Evolutionary conservation across 2,888 invertebrate species (phyloP), one percentile per base, ranked within the genome.

Genomic region (Aphidoletes aphidimyza): DNA sequence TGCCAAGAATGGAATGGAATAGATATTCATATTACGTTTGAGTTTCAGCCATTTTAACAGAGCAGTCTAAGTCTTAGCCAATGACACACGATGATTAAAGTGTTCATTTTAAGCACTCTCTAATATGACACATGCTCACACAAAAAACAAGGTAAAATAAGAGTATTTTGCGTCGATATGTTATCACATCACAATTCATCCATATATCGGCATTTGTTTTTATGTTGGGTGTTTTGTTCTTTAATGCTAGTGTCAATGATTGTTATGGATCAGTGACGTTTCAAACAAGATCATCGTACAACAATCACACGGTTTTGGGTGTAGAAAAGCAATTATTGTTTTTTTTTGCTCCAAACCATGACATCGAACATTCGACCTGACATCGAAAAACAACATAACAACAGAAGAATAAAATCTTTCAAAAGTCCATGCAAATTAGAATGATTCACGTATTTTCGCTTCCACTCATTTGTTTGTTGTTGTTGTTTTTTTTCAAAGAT

Each of bases 401-500:
- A 54, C n/a, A 54, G 22, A 54, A 26, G 3, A 54, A 69, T 30
- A 69, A 5, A 30, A 30, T 14, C 14, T 69, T 14, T 69, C 30
- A 69, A 30, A 69, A 30, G 69, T 34, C n/a, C 69, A 69, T 69
- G 69, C 69, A 69, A 69, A 69, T 69, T 69, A 30, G 69, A 69
- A 69, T 30, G 34, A 69, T 30, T 69, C 30, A 69, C 14, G 30
- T 26, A 3, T 30, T 69, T n/a, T n/a, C n/a, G n/a, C n/a, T n/a
- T n/a, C n/a, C n/a, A n/a, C n/a, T n/a, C n/a, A n/a, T n/a, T n/a
- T n/a, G n/a, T n/a, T n/a, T n/a, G n/a, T n/a, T 30, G 22, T 54
- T 22, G 22, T 54, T 22, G 54, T 26, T n/a, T 26, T 6, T 69
- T 30, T 69, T 30, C 30, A 6, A n/a, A n/a, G n/a, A 8, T n/a